Conservation (phyloP, 2,888 invertebrate genomes). For the Ormyrus thymus region DNA sequence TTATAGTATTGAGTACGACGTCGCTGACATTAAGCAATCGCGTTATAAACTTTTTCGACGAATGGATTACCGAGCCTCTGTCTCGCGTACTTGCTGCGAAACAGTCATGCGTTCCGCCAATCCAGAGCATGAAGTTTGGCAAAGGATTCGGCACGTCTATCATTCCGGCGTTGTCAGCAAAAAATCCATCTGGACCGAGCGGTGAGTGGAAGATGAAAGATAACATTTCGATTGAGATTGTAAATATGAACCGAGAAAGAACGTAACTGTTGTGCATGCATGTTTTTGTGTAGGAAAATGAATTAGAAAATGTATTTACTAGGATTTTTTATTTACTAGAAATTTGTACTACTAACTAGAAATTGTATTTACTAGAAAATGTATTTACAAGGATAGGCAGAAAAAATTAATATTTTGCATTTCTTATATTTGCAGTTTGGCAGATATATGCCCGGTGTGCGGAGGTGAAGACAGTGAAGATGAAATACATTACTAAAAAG, state of each 20-base stretch:
- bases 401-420: not conserved
- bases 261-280: too few species aligned
- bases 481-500: constrained; percentile 13
- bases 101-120: constrained; percentile 70
- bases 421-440: constrained; percentile 51
- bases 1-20: constrained; percentile 50
- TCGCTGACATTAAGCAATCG: constrained; percentile 67
- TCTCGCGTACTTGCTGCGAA: constrained; percentile 76
- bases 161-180: constrained; percentile 65
- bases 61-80: constrained; percentile 76
- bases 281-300: too few species aligned
- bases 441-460: constrained; percentile 61
- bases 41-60: constrained; percentile 70
- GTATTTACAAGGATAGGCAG: too few species aligned
- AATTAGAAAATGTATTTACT: too few species aligned
- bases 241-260: too few species aligned
- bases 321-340: too few species aligned
- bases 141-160: constrained; percentile 63
- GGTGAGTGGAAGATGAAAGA: not conserved
- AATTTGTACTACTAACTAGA: too few species aligned
- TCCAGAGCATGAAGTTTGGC: constrained; percentile 66
- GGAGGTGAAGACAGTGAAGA: constrained; percentile 30
- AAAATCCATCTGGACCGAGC: not conserved
- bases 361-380: too few species aligned
- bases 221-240: too few species aligned